phyloP scores from a whole-genome alignment of 2,888 invertebrate species.

The Amorpha juglandis region DNA sequence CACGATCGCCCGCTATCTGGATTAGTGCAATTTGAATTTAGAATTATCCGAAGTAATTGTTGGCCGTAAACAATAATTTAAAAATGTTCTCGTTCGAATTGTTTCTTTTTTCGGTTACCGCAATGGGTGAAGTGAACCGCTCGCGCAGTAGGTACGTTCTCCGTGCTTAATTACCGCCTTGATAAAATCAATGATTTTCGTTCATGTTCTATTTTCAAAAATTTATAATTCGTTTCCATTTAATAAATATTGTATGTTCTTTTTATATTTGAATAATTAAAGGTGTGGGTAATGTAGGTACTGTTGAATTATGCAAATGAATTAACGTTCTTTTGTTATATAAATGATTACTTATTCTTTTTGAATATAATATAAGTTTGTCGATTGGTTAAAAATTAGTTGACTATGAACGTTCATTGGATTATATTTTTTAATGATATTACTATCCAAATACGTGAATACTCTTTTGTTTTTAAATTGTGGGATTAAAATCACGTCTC shows the following conservation, averaged over 20 bases:
- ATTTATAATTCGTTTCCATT: conserved; percentile 17
- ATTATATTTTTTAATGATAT: neutral
- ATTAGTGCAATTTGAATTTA: conserved; percentile 79
- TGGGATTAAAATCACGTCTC: neutral
- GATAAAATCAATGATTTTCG: conserved; percentile 25
- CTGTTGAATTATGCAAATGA: conserved; percentile 17
- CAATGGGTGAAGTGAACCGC: conserved; percentile 29
- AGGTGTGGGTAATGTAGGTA: conserved; percentile 13
- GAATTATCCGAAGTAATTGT: conserved; percentile 62
- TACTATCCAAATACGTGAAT: neutral
- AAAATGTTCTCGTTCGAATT: conserved; percentile 67
- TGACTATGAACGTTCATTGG: neutral
- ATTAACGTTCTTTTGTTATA: conserved; percentile 4
- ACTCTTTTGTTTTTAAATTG: neutral
- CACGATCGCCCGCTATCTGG: conserved; percentile 60
- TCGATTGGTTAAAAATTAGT: conserved; percentile 6
- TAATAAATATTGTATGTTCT: conserved; percentile 12
- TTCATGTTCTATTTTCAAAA: conserved; percentile 24
- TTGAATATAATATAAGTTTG: neutral
- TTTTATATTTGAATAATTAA: conserved; percentile 2
- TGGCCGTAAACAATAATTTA: conserved; percentile 69
- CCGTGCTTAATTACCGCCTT: conserved; percentile 35
- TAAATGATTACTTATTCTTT: neutral
- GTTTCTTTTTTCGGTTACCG: conserved; percentile 57
- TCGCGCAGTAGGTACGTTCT: conserved; percentile 32